Evolutionary conservation across 2,888 invertebrate species (phyloP).

Genomic region (Eupsilia transversa): DNA sequence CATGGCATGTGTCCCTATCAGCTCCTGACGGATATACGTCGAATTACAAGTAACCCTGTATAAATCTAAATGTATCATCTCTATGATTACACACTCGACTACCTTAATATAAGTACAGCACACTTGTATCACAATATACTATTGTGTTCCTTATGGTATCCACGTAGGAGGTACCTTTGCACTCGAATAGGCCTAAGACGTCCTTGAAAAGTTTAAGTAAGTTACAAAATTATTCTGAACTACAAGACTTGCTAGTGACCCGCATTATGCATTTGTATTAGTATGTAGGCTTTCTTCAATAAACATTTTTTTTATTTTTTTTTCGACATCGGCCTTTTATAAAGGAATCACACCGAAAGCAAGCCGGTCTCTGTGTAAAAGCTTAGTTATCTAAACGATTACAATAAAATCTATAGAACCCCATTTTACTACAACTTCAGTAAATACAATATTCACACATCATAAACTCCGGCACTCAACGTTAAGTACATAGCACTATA

Average conservation of each 20-base stretch:
- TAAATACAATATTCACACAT: neutral
- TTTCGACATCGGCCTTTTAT: neutral
- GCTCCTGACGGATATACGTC: too few species aligned
- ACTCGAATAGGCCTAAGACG: neutral
- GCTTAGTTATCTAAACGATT: too few species aligned
- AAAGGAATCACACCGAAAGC: neutral
- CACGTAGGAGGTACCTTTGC: neutral
- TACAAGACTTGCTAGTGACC: neutral
- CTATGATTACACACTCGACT: too few species aligned
- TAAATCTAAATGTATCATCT: too few species aligned
- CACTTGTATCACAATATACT: too few species aligned
- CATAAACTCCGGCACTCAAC: neutral
- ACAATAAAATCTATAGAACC: too few species aligned
- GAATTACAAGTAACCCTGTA: too few species aligned
- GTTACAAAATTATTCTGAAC: neutral
- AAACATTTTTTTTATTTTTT: too few species aligned
- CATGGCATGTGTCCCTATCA: too few species aligned
- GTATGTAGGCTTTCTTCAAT: too few species aligned
- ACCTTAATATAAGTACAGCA: too few species aligned
- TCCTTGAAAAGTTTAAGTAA: neutral
- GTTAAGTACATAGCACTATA: too few species aligned
- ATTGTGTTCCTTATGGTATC: neutral
- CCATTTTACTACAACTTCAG: neutral
- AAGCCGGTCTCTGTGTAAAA: neutral
- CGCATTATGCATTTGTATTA: neutral